phyloP scores from a whole-genome alignment of 2,113 vertebrate species.

The Neogobius melanostomus region DNA sequence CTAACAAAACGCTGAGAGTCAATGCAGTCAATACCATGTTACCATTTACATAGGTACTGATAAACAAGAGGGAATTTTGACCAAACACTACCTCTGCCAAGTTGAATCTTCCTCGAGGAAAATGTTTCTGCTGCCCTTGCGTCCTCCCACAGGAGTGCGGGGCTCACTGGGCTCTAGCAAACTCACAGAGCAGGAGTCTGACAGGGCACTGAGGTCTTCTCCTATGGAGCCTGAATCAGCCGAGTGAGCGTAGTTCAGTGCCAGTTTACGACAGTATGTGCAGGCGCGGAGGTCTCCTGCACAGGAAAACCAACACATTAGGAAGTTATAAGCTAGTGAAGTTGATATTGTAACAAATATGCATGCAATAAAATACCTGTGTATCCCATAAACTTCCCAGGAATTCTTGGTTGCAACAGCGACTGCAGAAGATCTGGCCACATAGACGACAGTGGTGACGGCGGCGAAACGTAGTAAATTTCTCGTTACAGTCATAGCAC shows the following conservation, averaged over 20 bases:
- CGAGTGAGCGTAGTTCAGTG: slow-evolving; percentile 93
- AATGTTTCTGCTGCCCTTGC: slow-evolving; percentile 95
- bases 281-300: slow-evolving; percentile 94
- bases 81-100: slow-evolving; percentile 89
- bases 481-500: slow-evolving; percentile 97
- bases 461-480: slow-evolving; percentile 96
- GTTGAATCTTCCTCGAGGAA: slow-evolving; percentile 95
- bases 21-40: not conserved
- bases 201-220: slow-evolving; percentile 89
- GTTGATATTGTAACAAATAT: not conserved
- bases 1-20: slow-evolving; percentile 1
- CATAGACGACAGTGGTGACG: slow-evolving; percentile 96
- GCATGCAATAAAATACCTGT: slow-evolving; percentile 77
- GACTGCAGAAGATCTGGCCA: slow-evolving; percentile 98
- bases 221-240: slow-evolving; percentile 92
- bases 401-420: slow-evolving; percentile 99
- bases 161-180: slow-evolving; percentile 90
- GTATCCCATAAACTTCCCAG: slow-evolving; percentile 99
- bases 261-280: slow-evolving; percentile 96
- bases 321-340: not conserved
- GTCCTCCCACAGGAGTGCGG: slow-evolving; percentile 89
- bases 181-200: slow-evolving; percentile 86
- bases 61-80: not conserved
- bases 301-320: slow-evolving; percentile 11
- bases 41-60: slow-evolving; percentile 2